Conservation (phyloP, 2,888 invertebrate genomes). For the Coremacera marginata region DNA sequence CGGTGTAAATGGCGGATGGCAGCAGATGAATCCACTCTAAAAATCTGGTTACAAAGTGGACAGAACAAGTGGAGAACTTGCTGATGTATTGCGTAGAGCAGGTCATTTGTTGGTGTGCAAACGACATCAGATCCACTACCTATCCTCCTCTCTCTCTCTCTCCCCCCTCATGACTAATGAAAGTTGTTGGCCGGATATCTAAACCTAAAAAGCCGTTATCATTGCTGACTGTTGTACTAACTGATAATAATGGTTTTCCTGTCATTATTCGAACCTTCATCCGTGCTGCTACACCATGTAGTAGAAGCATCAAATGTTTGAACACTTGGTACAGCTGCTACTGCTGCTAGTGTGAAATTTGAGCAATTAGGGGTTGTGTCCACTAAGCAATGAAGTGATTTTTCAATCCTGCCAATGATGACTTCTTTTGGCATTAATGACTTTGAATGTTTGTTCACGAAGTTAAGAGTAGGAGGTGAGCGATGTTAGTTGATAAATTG, state of each 20-base stretch:
- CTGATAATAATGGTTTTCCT: slow-evolving; percentile 37
- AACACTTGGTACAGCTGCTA: background rate
- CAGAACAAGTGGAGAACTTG: background rate
- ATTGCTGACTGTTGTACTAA: slow-evolving; percentile 24
- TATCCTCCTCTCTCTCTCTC: slow-evolving; percentile 34
- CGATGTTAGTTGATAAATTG: too few relatives aligned
- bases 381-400: background rate
- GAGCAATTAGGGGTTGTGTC: slow-evolving; percentile 7
- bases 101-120: slow-evolving; percentile 36
- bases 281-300: background rate
- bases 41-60: too few relatives aligned
- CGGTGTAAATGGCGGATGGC: background rate
- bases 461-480: too few relatives aligned
- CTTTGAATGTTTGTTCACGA: background rate
- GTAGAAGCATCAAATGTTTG: too few relatives aligned
- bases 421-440: background rate
- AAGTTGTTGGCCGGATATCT: slow-evolving; percentile 35
- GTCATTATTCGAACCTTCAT: slow-evolving; percentile 23
- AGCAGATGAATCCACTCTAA: background rate
- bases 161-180: slow-evolving; percentile 60
- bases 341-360: background rate
- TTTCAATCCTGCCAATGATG: background rate
- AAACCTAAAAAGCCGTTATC: slow-evolving; percentile 28
- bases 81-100: slow-evolving; percentile 39
- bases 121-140: slow-evolving; percentile 44